Evolutionary conservation across 2,797 vertebrate genomes (phyloP), one percentile per base, ranked within the genome.

Genomic region (Takifugu ocellatus): DNA sequence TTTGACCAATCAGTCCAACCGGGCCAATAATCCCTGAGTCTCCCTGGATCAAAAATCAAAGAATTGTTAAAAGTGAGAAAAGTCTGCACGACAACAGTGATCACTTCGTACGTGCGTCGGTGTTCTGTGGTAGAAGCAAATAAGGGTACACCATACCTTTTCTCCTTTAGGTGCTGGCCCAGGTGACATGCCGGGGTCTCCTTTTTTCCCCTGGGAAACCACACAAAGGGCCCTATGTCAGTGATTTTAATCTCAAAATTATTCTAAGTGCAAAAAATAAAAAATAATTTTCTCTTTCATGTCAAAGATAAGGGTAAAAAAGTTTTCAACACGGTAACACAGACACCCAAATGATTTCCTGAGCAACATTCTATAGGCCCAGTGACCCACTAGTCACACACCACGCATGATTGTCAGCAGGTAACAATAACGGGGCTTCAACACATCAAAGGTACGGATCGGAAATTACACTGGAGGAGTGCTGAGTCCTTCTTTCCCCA

Each of bases 171-270:
- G 82, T 82, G 96, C 94, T 74, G 91, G 94, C 61, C 94, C 96
- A 82, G 96, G 94, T 27, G 97, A 99, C 26, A 94, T 82, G 59
- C 94, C 96, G 9, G 96, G 93, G 86, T 98, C 96, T 66, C 97
- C 97, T 79, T 98, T 98, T 70, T 91, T 93, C 53, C 96, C 96
- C 96, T 98, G 49, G 4, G 60, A 51, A 55, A 50, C 68, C 61
- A 25, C 24, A 75, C 55, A 79, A 70, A 8, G 8, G 46, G 61
- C 49, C 25, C 61, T 72, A 15, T 66, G 33, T 47, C 3, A 0
- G 52, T 65, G 50, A 56, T 66, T 56, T 68, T 6, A 56, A 52
- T 62, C 50, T 59, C n/a, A 51, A 51, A 25, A 57, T 24, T 42
- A 52, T 49, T 24, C 0, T 44, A 50, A 5, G 59, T 16, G 25